A percentile compares a stretch with the other conserved stretches of the same genome.
Evolutionary conservation across 2,113 vertebrate genomes (phyloP).

Genomic region (Mastomys coucha): DNA sequence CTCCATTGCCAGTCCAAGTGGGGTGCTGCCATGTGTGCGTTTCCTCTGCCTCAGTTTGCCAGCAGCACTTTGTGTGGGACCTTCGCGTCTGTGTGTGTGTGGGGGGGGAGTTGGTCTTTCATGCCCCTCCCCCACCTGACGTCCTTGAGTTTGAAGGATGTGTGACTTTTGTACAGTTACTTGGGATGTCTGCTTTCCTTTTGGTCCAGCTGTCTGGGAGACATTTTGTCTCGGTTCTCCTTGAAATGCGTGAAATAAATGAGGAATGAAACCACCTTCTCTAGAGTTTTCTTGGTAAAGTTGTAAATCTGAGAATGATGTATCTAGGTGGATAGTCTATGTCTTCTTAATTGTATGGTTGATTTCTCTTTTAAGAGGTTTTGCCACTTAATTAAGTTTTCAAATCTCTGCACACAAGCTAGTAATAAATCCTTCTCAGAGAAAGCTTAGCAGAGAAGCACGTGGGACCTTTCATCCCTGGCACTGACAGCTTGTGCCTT

Average conservation of each 20-base stretch:
- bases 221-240: neutral
- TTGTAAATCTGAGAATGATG: neutral
- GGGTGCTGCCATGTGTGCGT: neutral
- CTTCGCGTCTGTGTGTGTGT: neutral
- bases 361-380: neutral
- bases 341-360: neutral
- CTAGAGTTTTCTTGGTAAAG: slow-evolving; percentile 41
- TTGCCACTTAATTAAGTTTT: slow-evolving; percentile 7
- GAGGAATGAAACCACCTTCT: neutral
- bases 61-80: neutral
- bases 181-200: neutral
- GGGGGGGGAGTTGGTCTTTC: neutral
- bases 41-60: neutral
- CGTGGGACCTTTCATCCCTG: neutral
- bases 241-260: neutral
- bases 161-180: neutral
- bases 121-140: neutral
- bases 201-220: neutral
- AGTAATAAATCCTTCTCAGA: neutral
- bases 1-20: neutral
- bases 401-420: neutral
- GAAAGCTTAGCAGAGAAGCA: neutral
- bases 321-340: neutral
- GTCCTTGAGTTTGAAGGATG: neutral
- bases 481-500: neutral